These are phyloP conservation scores for Athene noctua DNA, from an alignment of 2,113 vertebrate species.

Conservation along the genomic window DNA sequence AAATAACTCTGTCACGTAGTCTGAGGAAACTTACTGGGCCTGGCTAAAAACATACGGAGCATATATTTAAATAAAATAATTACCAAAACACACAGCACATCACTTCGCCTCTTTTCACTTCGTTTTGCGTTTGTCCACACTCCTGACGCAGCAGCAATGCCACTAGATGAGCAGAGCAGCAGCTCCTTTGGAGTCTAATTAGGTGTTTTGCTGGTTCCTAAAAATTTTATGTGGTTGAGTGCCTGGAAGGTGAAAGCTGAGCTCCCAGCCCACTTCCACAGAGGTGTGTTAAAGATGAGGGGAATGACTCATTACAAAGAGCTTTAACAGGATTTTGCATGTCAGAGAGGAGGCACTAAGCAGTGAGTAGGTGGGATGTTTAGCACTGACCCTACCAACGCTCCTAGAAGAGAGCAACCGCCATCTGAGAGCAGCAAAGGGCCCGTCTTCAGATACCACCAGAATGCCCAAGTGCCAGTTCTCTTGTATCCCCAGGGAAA, in stretches of 20 bases:
- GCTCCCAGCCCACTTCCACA: neutral
- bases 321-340: neutral
- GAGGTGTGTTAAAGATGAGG: neutral
- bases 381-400: neutral
- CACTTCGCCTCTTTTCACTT: neutral
- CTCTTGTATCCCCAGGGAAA: neutral
- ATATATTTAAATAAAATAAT: neutral
- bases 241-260: neutral
- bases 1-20: fast-evolving
- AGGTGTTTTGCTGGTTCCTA: neutral
- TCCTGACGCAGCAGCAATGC: neutral
- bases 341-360: neutral
- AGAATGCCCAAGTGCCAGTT: neutral
- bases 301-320: neutral
- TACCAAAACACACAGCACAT: fast-evolving
- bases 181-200: neutral
- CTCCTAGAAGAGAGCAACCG: neutral
- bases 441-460: neutral
- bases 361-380: neutral
- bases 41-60: neutral
- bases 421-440: neutral
- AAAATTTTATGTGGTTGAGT: neutral
- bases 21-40: neutral
- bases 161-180: neutral
- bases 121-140: fast-evolving